Evolutionary conservation across 2,797 vertebrate species (phyloP), one percentile per base, ranked within the genome.

Genomic region (Sebastes taczanowskii): DNA sequence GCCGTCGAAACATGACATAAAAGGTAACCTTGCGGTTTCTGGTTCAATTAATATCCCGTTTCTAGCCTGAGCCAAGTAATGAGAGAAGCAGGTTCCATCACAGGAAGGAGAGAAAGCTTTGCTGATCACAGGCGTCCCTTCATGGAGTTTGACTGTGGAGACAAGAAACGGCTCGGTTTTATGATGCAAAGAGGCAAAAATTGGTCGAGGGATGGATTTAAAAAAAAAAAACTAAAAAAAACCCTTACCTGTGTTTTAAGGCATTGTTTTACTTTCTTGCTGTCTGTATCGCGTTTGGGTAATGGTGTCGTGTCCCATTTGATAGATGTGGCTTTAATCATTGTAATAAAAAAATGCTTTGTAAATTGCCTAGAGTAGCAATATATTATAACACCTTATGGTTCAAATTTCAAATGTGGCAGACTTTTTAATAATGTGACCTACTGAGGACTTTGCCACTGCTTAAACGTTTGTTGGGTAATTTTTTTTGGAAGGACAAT

Each of bases 281-380:
- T 91, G 86, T 96, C 94, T 97, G 92, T 94, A 63, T 96, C 95
- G 97, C 96, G 95, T 96, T 95, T 97, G 97, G 97, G 96, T 98
- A 97, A 97, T 97, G 96, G 96, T 96, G 96, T 96, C 96, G 95
- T 97, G 97, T 97, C 96, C 95, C 95, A 96, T 96, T 94, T 95
- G 95, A 96, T 97, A 97, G 96, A 96, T 97, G 97, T 98, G 97
- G 97, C 96, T 98, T 98, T 97, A 97, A 96, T 97, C 96, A 96
- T 95, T 97, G 96, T 97, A 96, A 97, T 96, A 84, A 95, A 95
- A 86, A 90, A 90, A 90, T 90, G 97, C 97, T 97, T 97, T 97
- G 97, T 98, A 97, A 98, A 97, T 98, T 94, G 97, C 95, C 95
- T 98, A 97, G 96, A 97, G 95, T 99, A 98, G 97, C 97, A 97